Evolutionary conservation across 2,888 invertebrate genomes (phyloP), one percentile per base, ranked within the genome.

Genomic region (Drosophila greeni): DNA sequence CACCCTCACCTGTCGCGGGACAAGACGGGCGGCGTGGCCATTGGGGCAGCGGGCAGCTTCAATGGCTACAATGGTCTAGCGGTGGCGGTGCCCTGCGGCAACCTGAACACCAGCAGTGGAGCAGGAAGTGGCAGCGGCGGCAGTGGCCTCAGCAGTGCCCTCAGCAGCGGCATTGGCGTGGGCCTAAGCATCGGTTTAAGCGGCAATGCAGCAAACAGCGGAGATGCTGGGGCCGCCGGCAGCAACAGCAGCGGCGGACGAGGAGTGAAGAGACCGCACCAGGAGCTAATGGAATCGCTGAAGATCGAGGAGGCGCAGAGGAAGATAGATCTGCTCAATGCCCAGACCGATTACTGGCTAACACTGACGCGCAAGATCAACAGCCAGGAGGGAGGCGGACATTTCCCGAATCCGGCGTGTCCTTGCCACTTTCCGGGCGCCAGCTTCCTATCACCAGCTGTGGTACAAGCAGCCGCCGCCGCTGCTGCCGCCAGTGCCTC

Each of bases 261-360:
- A 20, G 70, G 60, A 0, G 29, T 71, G 29, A 74, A 75, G 0
- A 72, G 60, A 1, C 82, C 76, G 53, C 82, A 80, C 53, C 87
- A 85, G 42, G 88, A 88, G 55, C 86, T 86, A 33, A 82, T 89
- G 53, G 78, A 87, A 67, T 74, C 85, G 33, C 66, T 89, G 73
- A 87, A 87, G 9, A 77, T 88, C 56, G 89, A 88, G 75, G 89
- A 88, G 75, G 84, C 88, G 7, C 87, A 86, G 61, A 78, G 85
- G 0, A 89, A 88, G 68, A 89, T 88, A 29, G 88, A 88, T 43
- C 72, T 88, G 54, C 42, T 88, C 4, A 87, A 88, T 68, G 88
- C 85, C 56, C 88, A 88, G 78, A 88, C 89, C 33, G 87, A 88
- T 23, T 88, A 88, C 54, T 88, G 88, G 88, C 87, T 86, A 45